These are phyloP conservation scores for Buphagus erythrorhynchus DNA, from an alignment of 2,797 vertebrate species.

Conservation along the genomic window DNA sequence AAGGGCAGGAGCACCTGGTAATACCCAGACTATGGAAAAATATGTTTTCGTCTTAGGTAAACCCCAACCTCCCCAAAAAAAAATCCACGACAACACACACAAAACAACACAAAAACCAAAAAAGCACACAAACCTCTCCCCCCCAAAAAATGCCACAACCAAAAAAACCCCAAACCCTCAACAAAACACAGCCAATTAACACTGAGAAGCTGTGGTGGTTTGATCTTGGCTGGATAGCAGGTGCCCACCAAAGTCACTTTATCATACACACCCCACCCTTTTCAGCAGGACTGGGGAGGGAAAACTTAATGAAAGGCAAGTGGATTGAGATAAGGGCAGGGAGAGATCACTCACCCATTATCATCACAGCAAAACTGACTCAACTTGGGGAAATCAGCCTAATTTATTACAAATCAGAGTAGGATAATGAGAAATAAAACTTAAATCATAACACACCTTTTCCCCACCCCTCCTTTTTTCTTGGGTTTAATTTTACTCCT, in stretches of 20 bases:
- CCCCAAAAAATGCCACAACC: accelerated
- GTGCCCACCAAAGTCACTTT: neutral
- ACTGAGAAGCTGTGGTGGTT: neutral
- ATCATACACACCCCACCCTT: neutral
- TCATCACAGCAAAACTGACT: neutral
- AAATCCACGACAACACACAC: no score
- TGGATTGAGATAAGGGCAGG: neutral
- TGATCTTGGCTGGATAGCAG: neutral
- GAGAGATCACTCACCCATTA: neutral
- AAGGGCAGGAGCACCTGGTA: neutral
- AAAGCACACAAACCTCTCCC: neutral
- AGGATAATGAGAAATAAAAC: neutral
- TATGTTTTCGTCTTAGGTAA: neutral
- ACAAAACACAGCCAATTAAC: neutral
- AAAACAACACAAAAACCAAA: neutral
- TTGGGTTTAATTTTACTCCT: neutral
- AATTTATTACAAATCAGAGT: neutral
- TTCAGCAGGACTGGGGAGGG: neutral
- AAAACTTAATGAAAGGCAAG: neutral
- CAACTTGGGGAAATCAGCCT: neutral
- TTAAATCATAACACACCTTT: neutral
- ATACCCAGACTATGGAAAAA: neutral
- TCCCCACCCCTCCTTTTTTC: neutral
- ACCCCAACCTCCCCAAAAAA: no score
- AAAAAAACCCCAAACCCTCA: neutral